Percentiles rank a stretch among this genome's conserved stretches.
phyloP scores from a whole-genome alignment of 2,113 vertebrate genomes.

The Odobenus rosmarus region DNA sequence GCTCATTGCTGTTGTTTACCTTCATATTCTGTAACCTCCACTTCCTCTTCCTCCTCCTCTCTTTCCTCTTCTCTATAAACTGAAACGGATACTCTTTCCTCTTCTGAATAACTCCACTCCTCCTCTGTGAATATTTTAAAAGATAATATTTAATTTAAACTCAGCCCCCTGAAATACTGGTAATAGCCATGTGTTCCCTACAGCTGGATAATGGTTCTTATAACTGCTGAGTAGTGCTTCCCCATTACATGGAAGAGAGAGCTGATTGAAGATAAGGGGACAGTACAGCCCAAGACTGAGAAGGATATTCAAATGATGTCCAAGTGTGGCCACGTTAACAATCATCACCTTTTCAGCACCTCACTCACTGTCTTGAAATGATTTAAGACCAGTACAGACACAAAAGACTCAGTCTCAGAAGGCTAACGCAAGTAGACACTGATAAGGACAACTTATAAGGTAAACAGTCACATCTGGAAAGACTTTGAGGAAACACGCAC shows the following conservation, averaged over 20 bases:
- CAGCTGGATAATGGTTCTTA: not conserved
- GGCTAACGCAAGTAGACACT: not conserved
- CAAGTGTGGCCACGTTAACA: not conserved
- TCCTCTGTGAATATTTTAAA: slow-evolving; percentile 83
- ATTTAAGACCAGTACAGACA: not conserved
- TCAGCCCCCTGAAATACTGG: not conserved
- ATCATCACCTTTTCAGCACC: not conserved
- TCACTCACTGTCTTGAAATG: slow-evolving; percentile 30
- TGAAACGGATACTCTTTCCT: slow-evolving; percentile 81
- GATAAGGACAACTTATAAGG: not conserved
- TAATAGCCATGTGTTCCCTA: not conserved
- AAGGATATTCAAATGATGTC: not conserved
- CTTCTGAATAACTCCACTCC: slow-evolving; percentile 86
- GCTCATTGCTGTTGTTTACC: slow-evolving; percentile 78
- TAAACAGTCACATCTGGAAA: not conserved
- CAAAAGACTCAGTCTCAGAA: slow-evolving; percentile 32
- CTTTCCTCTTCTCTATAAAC: slow-evolving; percentile 84
- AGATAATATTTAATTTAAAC: slow-evolving; percentile 69
- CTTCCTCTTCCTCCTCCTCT: slow-evolving; percentile 80
- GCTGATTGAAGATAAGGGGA: slow-evolving; percentile 33
- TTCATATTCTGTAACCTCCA: slow-evolving; percentile 86
- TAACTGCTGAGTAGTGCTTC: not conserved
- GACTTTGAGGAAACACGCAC: not conserved
- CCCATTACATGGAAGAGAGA: not conserved
- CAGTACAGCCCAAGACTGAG: not conserved